A percentile compares a stretch with the other conserved stretches of the same genome.
phyloP scores from a whole-genome alignment of 2,113 vertebrate species.

The Collichthys lucidus region DNA sequence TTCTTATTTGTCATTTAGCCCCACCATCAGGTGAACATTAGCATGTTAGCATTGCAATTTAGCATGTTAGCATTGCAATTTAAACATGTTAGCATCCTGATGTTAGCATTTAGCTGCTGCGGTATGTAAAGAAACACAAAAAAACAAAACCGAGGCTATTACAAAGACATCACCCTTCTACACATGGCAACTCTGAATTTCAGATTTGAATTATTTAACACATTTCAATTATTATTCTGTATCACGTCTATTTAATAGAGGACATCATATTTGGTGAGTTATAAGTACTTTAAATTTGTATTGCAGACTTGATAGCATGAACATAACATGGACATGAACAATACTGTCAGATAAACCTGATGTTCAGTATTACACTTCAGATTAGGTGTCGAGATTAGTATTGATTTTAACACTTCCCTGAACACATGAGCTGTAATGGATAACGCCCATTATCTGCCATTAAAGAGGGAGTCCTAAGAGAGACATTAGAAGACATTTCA shows the following conservation, averaged over 20 bases:
- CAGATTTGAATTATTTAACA: background rate
- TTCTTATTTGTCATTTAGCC: too few relatives aligned
- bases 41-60: too few relatives aligned
- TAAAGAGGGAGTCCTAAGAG: conserved; percentile 20
- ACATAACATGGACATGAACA: background rate
- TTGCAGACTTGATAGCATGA: background rate
- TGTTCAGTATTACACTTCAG: background rate
- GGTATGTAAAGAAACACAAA: too few relatives aligned
- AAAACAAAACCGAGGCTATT: too few relatives aligned
- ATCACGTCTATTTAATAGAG: too few relatives aligned
- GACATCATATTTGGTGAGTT: background rate
- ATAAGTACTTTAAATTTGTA: background rate
- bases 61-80: background rate
- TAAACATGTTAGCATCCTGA: background rate
- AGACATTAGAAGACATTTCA: conserved; percentile 18
- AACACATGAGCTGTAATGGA: conserved; percentile 13
- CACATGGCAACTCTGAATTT: background rate
- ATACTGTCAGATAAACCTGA: background rate
- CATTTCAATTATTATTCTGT: too few relatives aligned
- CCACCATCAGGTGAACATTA: background rate
- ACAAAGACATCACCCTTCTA: too few relatives aligned
- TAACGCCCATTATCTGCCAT: conserved; percentile 7
- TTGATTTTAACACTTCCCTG: conserved; percentile 23
- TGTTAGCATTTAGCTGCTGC: background rate
- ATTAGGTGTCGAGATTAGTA: conserved; percentile 21